A percentile compares a stretch with the other conserved stretches of the same genome.
phyloP scores from a whole-genome alignment of 2,797 vertebrate genomes.

The Anguilla anguilla region DNA sequence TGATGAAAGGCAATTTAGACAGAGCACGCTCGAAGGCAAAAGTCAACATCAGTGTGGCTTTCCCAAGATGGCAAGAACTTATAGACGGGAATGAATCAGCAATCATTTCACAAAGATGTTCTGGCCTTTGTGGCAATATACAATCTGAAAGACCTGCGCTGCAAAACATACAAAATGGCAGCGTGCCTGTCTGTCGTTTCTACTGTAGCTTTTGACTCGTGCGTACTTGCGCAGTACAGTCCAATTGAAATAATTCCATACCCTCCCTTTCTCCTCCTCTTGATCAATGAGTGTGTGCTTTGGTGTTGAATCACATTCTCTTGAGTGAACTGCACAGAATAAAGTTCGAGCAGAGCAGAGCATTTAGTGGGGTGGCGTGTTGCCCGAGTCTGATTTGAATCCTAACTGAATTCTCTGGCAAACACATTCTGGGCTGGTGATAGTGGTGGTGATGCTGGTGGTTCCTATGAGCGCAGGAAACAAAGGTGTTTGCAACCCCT shows the following conservation, averaged over 20 bases:
- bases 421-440: background rate
- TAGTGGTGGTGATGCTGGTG: background rate
- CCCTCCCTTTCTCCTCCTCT: background rate
- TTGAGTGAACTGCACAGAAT: background rate
- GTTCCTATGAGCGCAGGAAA: conserved; percentile 50
- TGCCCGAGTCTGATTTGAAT: background rate
- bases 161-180: background rate
- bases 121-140: background rate
- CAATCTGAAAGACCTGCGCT: background rate
- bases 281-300: background rate
- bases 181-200: background rate
- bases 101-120: background rate
- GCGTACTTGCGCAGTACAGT: background rate
- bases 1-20: background rate
- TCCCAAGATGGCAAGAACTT: background rate
- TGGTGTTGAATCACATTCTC: background rate
- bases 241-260: background rate
- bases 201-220: background rate
- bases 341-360: background rate
- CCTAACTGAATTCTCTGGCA: background rate
- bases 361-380: background rate
- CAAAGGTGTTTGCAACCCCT: conserved; percentile 52
- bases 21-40: background rate
- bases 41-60: background rate
- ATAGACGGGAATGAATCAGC: background rate